Conservation (phyloP, 2,797 vertebrate species). For the Delichon dasypus region DNA sequence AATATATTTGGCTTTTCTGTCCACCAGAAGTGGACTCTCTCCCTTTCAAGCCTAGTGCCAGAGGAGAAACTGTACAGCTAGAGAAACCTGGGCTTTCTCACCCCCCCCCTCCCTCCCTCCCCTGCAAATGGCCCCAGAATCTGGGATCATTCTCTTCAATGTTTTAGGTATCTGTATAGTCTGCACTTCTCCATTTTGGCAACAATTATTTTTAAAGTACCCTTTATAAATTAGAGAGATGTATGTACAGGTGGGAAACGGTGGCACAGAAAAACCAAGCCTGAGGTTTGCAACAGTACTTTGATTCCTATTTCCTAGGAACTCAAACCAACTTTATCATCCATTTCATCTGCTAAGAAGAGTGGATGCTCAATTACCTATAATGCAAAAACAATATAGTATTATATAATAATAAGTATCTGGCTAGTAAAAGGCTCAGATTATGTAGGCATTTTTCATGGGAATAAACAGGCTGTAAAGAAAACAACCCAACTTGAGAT, state of each 20-base stretch:
- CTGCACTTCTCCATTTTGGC: background rate
- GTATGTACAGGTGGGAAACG: background rate
- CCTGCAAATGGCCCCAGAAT: background rate
- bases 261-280: background rate
- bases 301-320: background rate
- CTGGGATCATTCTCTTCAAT: background rate
- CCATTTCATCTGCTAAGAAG: constrained; percentile 60
- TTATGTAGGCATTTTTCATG: background rate
- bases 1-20: background rate
- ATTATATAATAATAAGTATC: background rate
- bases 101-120: accelerated
- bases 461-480: background rate
- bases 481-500: background rate
- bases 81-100: background rate
- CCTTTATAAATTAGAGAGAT: background rate
- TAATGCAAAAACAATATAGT: background rate
- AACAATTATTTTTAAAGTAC: background rate
- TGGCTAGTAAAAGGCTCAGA: background rate
- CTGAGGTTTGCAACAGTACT: background rate
- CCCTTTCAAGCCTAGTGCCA: background rate
- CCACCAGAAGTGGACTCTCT: background rate
- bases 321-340: constrained; percentile 41
- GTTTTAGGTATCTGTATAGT: background rate
- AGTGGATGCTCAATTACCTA: background rate
- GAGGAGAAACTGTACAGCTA: background rate